Evolutionary conservation across 2,888 invertebrate genomes (phyloP), one percentile per base, ranked within the genome.

Genomic region (Polydesmus complanatus): DNA sequence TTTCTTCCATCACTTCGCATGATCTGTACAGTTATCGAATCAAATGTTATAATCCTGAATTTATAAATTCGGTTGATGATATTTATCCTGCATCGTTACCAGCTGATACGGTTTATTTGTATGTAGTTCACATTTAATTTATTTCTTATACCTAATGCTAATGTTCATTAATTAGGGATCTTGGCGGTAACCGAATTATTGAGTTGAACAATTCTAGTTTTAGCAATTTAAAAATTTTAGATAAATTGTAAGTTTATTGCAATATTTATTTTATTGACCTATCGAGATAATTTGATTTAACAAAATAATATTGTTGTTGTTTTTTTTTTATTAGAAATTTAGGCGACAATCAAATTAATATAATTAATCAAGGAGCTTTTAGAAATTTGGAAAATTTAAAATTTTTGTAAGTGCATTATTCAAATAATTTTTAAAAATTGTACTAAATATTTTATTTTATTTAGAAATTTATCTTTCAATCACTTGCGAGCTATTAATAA

Each of bases 141-240:
- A 51, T 51, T n/a, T 51, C 5, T 51, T 51, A 14, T 8, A 19
- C 8, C n/a, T 22, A 51, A 51, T 51, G 22, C n/a, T 14, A 51
- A 14, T 11, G 11, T 18, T 47, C 18, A 47, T 11, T 18, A 47
- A 47, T 3, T 52, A 62, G 62, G 69, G 69, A 84, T 57, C 71
- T 87, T 61, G 84, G 85, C 0, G 77, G 78, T 66, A 89, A 90
- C 72, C 80, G 80, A 67, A 80, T 90, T 63, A 81, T 79, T 67
- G 77, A 79, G 67, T 77, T 90, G 54, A 82, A 83, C 68, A 80
- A 82, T 68, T 78, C 79, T 62, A 82, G 83, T 71, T 88, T 89
- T 72, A 80, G 81, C 54, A 82, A 83, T 14, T 75, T 89, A 54
- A 74, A 75, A 1, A 82, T 81, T 65, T 70, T 87, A 64, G 85